Conservation (phyloP, 2,797 vertebrate species). For the Chloroceryle amazona region DNA sequence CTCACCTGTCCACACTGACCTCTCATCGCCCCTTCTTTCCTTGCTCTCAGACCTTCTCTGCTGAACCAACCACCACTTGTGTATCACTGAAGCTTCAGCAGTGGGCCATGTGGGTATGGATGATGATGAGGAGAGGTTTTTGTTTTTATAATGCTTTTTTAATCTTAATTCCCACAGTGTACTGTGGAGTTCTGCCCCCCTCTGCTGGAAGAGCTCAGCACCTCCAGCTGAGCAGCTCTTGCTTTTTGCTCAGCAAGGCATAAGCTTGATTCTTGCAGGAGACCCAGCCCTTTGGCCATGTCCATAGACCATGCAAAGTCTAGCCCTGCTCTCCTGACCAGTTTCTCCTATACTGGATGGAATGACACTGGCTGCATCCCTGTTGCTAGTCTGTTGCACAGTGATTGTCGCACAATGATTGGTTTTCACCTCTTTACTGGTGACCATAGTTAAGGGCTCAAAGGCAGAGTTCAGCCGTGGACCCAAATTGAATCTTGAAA, state of each 20-base stretch:
- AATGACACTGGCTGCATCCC: background rate
- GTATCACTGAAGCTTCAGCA: background rate
- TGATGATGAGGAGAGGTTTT: background rate
- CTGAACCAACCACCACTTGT: background rate
- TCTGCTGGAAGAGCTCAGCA: constrained; percentile 67
- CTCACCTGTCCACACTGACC: background rate
- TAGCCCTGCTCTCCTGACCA: background rate
- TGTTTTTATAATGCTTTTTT: background rate
- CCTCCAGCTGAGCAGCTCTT: constrained; percentile 11
- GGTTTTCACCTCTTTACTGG: background rate
- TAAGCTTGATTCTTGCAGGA: background rate
- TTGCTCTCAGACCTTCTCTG: background rate
- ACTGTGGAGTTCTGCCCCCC: constrained; percentile 63
- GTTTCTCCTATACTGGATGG: background rate
- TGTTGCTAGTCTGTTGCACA: background rate
- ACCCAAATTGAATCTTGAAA: background rate
- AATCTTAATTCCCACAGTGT: background rate
- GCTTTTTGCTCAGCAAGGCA: background rate
- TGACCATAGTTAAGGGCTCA: background rate
- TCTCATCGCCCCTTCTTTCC: accelerated
- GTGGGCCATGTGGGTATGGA: accelerated
- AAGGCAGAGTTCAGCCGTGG: background rate
- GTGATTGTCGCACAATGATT: accelerated
- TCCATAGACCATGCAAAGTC: background rate
- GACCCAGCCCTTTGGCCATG: background rate